Evolutionary conservation across 2,113 vertebrate genomes (phyloP).

Genomic region (Sinocyclocheilus grahami): DNA sequence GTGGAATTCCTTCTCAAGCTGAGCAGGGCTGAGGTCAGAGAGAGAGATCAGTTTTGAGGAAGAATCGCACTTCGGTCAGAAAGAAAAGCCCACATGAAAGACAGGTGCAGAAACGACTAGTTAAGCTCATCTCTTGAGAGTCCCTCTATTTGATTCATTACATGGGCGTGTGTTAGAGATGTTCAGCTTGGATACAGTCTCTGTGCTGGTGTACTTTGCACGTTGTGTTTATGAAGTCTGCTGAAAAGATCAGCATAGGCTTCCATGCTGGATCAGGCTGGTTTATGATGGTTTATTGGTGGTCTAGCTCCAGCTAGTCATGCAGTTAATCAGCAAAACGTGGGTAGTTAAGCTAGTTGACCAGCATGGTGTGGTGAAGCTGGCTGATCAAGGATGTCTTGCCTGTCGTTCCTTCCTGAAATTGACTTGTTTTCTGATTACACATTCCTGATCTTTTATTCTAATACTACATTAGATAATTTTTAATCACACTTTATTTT

Average conservation of each 20-base stretch:
- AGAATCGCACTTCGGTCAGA: slow-evolving; percentile 45
- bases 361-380: not conserved
- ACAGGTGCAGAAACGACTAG: slow-evolving; percentile 42
- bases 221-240: slow-evolving; percentile 55
- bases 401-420: not conserved
- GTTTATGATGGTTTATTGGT: slow-evolving; percentile 13
- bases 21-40: slow-evolving; percentile 49
- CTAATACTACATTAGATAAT: no score
- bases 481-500: no score
- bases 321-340: not conserved
- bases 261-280: not conserved
- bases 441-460: not conserved
- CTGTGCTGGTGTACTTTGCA: not conserved
- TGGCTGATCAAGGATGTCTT: not conserved
- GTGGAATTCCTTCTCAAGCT: slow-evolving; percentile 48
- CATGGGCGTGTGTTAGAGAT: not conserved
- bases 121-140: slow-evolving; percentile 3
- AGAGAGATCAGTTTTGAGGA: slow-evolving; percentile 45
- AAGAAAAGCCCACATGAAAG: slow-evolving; percentile 34
- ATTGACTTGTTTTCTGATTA: not conserved
- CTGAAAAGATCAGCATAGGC: not conserved
- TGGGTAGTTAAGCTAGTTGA: not conserved
- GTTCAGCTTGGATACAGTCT: slow-evolving; percentile 1
- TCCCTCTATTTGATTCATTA: slow-evolving; percentile 10
- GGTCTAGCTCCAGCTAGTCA: not conserved